Conservation (phyloP, 2,888 invertebrate genomes). For the Acrocera orbiculus region DNA sequence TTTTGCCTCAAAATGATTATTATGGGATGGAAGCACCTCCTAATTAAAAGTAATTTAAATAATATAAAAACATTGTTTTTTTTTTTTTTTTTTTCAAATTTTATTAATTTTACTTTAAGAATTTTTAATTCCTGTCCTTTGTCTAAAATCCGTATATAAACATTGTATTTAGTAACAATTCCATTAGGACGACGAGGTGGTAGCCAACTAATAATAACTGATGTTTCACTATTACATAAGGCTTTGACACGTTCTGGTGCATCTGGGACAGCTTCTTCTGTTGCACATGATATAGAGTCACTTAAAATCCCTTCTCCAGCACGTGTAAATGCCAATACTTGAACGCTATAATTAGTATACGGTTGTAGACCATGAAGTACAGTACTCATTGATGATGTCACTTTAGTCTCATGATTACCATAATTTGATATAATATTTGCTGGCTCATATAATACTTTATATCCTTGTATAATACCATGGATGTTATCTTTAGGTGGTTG, state of each 20-base stretch:
- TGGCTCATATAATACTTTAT: slow-evolving; percentile 54
- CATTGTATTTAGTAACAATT: slow-evolving; percentile 40
- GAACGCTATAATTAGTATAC: slow-evolving; percentile 46
- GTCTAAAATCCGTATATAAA: slow-evolving; percentile 38
- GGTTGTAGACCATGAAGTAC: slow-evolving; percentile 39
- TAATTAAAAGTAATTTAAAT: background rate
- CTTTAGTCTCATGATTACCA: slow-evolving; percentile 33
- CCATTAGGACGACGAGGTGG: slow-evolving; percentile 46
- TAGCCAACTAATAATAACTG: slow-evolving; percentile 45
- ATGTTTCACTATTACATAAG: slow-evolving; percentile 37
- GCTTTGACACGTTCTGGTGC: slow-evolving; percentile 45
- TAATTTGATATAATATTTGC: slow-evolving; percentile 25
- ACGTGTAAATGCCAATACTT: slow-evolving; percentile 42
- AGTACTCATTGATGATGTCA: slow-evolving; percentile 35
- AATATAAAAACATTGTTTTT: background rate
- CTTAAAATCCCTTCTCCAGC: slow-evolving; percentile 44
- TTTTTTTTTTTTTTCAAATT: background rate
- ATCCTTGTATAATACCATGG: slow-evolving; percentile 55
- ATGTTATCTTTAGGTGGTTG: slow-evolving; percentile 44
- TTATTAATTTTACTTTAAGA: slow-evolving; percentile 20
- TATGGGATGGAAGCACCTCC: slow-evolving; percentile 31
- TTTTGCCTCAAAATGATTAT: slow-evolving; percentile 35
- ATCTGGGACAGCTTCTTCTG: slow-evolving; percentile 42
- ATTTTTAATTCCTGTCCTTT: slow-evolving; percentile 37
- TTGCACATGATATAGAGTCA: slow-evolving; percentile 36